phyloP scores from a whole-genome alignment of 2,113 vertebrate genomes.

The Lathamus discolor region DNA sequence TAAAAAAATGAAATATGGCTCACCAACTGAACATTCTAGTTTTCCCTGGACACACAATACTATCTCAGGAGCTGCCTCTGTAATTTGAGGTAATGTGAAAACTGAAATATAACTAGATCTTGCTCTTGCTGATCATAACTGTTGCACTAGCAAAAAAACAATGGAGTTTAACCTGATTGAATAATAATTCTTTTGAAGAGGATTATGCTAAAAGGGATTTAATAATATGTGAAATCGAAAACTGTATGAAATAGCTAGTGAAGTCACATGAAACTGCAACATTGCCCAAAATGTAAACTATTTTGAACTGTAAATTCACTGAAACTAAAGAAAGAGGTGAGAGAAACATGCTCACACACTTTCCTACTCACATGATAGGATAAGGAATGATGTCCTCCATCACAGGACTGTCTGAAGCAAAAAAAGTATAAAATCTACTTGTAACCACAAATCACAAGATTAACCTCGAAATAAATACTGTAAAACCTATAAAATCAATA shows the following conservation, averaged over 20 bases:
- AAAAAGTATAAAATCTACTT: background rate
- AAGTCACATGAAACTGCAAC: background rate
- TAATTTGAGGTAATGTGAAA: background rate
- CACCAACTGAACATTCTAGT: background rate
- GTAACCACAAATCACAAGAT: background rate
- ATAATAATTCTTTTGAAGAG: background rate
- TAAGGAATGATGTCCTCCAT: background rate
- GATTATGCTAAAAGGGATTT: background rate
- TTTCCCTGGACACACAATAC: background rate
- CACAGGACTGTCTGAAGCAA: background rate
- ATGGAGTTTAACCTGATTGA: background rate
- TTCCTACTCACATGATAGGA: background rate
- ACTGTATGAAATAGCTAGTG: background rate
- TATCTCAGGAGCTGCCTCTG: background rate
- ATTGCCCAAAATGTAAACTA: background rate
- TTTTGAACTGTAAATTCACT: background rate
- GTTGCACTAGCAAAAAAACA: background rate
- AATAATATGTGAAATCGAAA: background rate
- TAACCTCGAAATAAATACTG: background rate
- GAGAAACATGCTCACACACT: fast-evolving
- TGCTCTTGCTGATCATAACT: background rate
- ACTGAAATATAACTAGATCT: background rate
- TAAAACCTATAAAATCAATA: background rate
- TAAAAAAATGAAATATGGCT: background rate
- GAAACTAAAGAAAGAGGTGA: background rate